A percentile compares a stretch with the other conserved stretches of the same genome.
Conservation (phyloP, 1,140 invertebrate genomes). For the Drosophila arawakana region DNA sequence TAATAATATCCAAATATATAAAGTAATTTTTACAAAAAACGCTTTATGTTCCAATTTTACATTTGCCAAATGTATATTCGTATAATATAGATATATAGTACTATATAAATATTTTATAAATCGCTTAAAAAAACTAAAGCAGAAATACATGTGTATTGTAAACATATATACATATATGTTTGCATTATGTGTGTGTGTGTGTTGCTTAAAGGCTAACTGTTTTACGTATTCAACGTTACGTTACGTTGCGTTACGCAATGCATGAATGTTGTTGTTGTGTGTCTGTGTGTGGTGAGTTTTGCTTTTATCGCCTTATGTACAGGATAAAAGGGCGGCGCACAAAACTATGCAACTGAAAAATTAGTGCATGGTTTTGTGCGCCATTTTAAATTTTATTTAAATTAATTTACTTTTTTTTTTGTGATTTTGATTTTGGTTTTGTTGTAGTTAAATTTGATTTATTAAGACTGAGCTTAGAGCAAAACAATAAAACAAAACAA, state of each 20-base stretch:
- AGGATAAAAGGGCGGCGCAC: slow-evolving; percentile 17
- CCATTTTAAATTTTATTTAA: neutral
- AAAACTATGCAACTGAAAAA: slow-evolving; percentile 32
- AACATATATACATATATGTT: slow-evolving; percentile 16
- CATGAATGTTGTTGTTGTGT: slow-evolving; percentile 20
- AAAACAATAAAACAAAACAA: slow-evolving; percentile 4
- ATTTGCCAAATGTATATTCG: slow-evolving; percentile 63
- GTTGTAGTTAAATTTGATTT: neutral
- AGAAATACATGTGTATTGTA: slow-evolving; percentile 35
- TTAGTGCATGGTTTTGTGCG: slow-evolving; percentile 1
- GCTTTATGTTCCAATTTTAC: slow-evolving; percentile 63
- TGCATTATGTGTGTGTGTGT: slow-evolving; percentile 21
- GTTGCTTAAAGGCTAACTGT: slow-evolving; percentile 43
- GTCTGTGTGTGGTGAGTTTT: slow-evolving; percentile 5
- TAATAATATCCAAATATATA: slow-evolving; percentile 77
- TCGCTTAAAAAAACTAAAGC: slow-evolving; percentile 62
- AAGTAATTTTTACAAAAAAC: slow-evolving; percentile 77
- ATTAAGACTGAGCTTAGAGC: slow-evolving; percentile 23
- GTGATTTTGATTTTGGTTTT: neutral
- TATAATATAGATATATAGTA: slow-evolving; percentile 57
- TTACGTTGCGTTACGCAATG: slow-evolving; percentile 23
- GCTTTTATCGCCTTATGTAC: slow-evolving; percentile 13
- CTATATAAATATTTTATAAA: slow-evolving; percentile 65
- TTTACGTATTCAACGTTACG: slow-evolving; percentile 22
- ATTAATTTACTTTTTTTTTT: slow-evolving; percentile 4